Base-by-base conservation (phyloP, 2,888 invertebrate genomes). In the Liposcelis brunnea region DNA sequence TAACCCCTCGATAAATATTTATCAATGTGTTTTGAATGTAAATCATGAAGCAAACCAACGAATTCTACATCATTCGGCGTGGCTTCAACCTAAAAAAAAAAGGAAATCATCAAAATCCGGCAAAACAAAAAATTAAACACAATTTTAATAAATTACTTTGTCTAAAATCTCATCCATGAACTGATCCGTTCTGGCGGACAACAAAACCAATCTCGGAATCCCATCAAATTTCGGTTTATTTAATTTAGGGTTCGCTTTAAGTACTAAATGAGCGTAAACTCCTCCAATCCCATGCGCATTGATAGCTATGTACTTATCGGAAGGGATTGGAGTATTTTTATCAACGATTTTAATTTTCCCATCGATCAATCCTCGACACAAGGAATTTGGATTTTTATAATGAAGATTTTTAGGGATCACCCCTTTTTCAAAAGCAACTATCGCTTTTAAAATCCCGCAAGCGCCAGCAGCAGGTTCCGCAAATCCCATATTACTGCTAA, bases 271-370 rank as follows among this genome's bases (percentile, higher is more conserved):
- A 7, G 62, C 63, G 52, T 64, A 63, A 11, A 61, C 55, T n/a
- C 73, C 72, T 45, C 71, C 70, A 56, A 72, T 69, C 6, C 72
- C 72, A 55, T 73, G 70, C 3, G 69, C 69, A 56, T 70, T 73
- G 47, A 73, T 60, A 18, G 67, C 72, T 35, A 70, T 66, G 46
- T 64, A 53, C 10, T 69, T 67, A 18, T 69, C 70, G 19, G 60
- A 55, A 18, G 40, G 19, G 14, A 47, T 56, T 6, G 48, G 47
- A 2, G 50, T 50, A 11, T 52, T 46, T 35, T 56, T 51, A 3
- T 54, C 54, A 6, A 55, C 54, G 18, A 55, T 52, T 56, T 55
- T 46, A 2, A 35, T 35, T 16, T 35, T 35, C 7, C 40, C 40
- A 11, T 19, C 11, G 18, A 40, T 10, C 15, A 40, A 21, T 18